Base-by-base conservation (phyloP, 2,888 invertebrate genomes). In the Eugnorisma glareosa region DNA sequence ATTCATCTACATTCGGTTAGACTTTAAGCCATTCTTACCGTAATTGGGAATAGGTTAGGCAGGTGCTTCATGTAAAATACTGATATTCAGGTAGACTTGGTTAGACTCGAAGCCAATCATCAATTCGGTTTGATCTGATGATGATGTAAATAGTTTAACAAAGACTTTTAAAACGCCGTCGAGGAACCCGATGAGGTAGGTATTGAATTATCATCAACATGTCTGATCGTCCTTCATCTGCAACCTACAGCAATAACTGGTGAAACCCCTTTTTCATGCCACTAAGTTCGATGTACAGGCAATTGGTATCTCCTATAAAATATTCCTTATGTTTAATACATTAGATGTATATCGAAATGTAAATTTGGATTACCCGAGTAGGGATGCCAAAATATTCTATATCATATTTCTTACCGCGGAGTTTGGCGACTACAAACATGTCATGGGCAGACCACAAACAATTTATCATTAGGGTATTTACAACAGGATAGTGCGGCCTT, bases 331-430 rank as follows among this genome's bases (percentile, higher is more conserved):
- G 75, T 85, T 71, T 81, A 67, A 81, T 59, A 75, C 81, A 85
- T 84, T 21, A 85, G 59, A 63, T 82, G 54, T 69, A 73, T 67
- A 67, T 71, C 7, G 68, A 61, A 72, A 85, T 83, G 82, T 63
- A 73, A 85, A 82, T 82, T 81, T 21, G n/a, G 40, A 37, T 28
- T 18, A 54, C 66, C 82, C 82, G 24, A 18, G 28, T 37, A 59
- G 75, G 68, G 72, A 43, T 73, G 72, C 68, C 61, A 82, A 76
- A 75, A 83, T 76, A 75, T 82, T 82, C 73, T 72, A 72, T 82
- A 72, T 82, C 86, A 83, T 85, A 83, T 85, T 85, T 85, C 66
- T 85, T 82, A 54, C 57, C 2, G 66, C 15, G 37, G 37, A n/a
- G 11, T 70, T 85, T 70, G 48, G 81, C 54, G 70, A 84, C 61